phyloP scores from a whole-genome alignment of 2,888 invertebrate genomes.

The Venustoraphidia nigricollis region DNA sequence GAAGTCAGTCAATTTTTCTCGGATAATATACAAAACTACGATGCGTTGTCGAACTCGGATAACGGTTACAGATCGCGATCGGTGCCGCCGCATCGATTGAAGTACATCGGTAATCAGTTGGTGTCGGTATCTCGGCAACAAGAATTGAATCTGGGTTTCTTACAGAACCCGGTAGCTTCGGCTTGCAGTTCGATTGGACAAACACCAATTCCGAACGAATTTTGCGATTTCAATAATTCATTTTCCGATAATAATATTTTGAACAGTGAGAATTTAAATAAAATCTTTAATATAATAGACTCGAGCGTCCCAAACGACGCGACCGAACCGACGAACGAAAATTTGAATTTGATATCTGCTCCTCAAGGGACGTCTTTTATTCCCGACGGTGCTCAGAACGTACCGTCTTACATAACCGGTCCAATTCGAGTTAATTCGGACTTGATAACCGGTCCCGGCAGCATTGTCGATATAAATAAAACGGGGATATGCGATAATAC shows the following conservation, averaged over 20 bases:
- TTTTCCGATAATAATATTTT: constrained; percentile 38
- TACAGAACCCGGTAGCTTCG: constrained; percentile 21
- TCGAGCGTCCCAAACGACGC: constrained; percentile 20
- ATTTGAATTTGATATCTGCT: too few species aligned
- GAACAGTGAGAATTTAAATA: constrained; percentile 44
- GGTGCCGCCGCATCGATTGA: constrained; percentile 52
- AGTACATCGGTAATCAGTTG: constrained; percentile 18
- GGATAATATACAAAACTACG: constrained; percentile 31
- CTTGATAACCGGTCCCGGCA: too few species aligned
- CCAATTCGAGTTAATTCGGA: too few species aligned
- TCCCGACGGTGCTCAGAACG: too few species aligned
- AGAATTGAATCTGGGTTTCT: constrained; percentile 16
- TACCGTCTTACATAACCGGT: too few species aligned
- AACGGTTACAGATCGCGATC: constrained; percentile 51
- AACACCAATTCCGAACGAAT: constrained; percentile 55
- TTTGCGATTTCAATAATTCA: constrained; percentile 51
- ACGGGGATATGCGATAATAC: too few species aligned
- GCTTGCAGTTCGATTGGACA: constrained; percentile 49
- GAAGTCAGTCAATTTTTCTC: constrained; percentile 49
- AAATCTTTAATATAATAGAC: constrained; percentile 47
- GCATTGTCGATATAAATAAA: too few species aligned
- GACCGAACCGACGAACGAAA: too few species aligned
- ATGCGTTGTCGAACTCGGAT: constrained; percentile 20
- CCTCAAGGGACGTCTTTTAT: too few species aligned
- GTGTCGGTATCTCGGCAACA: constrained; percentile 22